These are phyloP conservation scores for Poicephalus gulielmi DNA, from an alignment of 2,113 vertebrate species.

Conservation along the genomic window DNA sequence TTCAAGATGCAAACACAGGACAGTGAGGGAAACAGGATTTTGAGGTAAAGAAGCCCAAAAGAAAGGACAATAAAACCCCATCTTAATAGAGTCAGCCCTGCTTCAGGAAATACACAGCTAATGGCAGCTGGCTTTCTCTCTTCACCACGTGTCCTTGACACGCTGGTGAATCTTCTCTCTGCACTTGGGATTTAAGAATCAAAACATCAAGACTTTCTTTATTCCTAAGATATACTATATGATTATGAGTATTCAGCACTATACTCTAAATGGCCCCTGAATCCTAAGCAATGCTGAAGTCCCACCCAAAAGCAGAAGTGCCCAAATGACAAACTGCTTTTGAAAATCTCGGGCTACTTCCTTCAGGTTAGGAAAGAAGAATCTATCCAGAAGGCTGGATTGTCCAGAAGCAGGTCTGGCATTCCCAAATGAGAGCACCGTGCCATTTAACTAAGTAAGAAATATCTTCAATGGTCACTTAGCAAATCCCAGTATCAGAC, in stretches of 20 bases:
- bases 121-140: neutral
- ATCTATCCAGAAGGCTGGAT: neutral
- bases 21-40: neutral
- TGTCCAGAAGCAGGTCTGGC: neutral
- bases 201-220: neutral
- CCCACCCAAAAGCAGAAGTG: neutral
- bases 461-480: neutral
- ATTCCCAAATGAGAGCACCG: neutral
- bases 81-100: neutral
- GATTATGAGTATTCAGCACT: neutral
- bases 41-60: constrained; percentile 21
- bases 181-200: neutral
- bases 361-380: neutral
- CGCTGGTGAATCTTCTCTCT: neutral
- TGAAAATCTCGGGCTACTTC: neutral
- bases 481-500: neutral
- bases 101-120: neutral
- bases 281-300: neutral
- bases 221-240: neutral
- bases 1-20: neutral
- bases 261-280: neutral
- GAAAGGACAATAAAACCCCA: neutral
- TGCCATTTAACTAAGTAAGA: neutral
- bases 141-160: neutral
- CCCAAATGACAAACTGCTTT: neutral